Evolutionary conservation across 2,888 invertebrate genomes (phyloP), one percentile per base, ranked within the genome.

Genomic region (Habroteleia sp.): DNA sequence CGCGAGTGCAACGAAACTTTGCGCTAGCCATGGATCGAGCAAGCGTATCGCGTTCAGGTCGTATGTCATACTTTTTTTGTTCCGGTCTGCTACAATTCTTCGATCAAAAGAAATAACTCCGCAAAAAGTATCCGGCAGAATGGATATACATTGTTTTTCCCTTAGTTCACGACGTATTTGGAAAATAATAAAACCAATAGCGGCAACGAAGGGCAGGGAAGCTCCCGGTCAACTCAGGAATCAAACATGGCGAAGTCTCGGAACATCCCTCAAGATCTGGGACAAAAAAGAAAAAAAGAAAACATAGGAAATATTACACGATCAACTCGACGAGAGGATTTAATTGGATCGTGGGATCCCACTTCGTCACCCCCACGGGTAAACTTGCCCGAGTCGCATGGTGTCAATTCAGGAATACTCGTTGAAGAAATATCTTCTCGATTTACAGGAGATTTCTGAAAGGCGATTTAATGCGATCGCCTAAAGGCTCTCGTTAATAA

Each of bases 401-500:
- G 42, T 69, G 63, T 74, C 73, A 52, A 60, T 46, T 66, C 52
- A 17, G 42, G 41, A 54, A 68, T 71, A 66, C 56, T 63, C 63
- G 58, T 46, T 23, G 63, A 48, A 71, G 68, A 58, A 74, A 65
- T 54, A 74, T 71, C 46, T 54, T 20, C 58, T 63, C 66, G 72
- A 77, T 77, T 74, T 77, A 77, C 66, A 66, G 66, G 41, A 71
- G 68, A 52, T 77, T 77, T 78, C 73, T 74, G 68, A 65, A 77
- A 75, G 69, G 48, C 60, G 74, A 71, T 69, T 79, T 74, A 76
- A 76, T 69, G 69, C 73, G 74, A 80, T 78, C 62, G 75, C 80
- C 77, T 75, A 76, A 77, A 75, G 74, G 77, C 76, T 72, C 79
- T 79, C 78, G 76, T 81, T 81, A 81, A 81, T 80, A 80, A 79